phyloP scores from a whole-genome alignment of 2,888 invertebrate genomes.

The Notocelia uddmanniana region DNA sequence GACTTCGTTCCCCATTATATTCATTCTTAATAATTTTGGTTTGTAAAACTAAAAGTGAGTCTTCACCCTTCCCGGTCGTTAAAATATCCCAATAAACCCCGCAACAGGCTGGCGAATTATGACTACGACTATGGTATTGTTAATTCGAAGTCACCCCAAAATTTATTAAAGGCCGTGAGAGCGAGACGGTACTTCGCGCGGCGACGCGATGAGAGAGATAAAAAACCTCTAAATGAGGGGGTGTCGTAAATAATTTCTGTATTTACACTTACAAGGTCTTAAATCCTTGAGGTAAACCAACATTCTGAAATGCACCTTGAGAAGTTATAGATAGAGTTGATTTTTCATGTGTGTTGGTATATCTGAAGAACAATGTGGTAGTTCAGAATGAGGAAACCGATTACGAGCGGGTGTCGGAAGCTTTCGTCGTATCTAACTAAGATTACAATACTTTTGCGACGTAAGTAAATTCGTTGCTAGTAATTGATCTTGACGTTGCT shows the following conservation, averaged over 20 bases:
- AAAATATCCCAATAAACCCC: conserved; percentile 64
- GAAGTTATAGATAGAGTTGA: conserved; percentile 49
- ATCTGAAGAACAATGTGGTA: conserved; percentile 66
- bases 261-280: conserved; percentile 71
- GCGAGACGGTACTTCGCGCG: conserved; percentile 58
- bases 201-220: conserved; percentile 61
- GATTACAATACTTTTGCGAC: conserved; percentile 63
- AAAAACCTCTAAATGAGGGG: conserved; percentile 72
- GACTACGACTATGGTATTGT: conserved; percentile 75
- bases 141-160: conserved; percentile 77
- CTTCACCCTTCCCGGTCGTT: conserved; percentile 52
- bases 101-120: conserved; percentile 74
- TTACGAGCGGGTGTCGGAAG: conserved; percentile 69
- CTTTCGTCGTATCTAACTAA: conserved; percentile 71
- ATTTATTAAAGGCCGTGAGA: conserved; percentile 68
- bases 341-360: conserved; percentile 51
- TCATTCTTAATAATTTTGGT: background rate
- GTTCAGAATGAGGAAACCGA: conserved; percentile 70
- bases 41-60: conserved; percentile 2
- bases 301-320: conserved; percentile 51
- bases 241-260: conserved; percentile 79
- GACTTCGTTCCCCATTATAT: background rate
- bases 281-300: conserved; percentile 53
- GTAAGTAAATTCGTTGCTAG: conserved; percentile 50
- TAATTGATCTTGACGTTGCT: conserved; percentile 27